These are phyloP conservation scores for Drosophila nasuta DNA, from an alignment of 1,140 invertebrate genomes.

Conservation along the genomic window DNA sequence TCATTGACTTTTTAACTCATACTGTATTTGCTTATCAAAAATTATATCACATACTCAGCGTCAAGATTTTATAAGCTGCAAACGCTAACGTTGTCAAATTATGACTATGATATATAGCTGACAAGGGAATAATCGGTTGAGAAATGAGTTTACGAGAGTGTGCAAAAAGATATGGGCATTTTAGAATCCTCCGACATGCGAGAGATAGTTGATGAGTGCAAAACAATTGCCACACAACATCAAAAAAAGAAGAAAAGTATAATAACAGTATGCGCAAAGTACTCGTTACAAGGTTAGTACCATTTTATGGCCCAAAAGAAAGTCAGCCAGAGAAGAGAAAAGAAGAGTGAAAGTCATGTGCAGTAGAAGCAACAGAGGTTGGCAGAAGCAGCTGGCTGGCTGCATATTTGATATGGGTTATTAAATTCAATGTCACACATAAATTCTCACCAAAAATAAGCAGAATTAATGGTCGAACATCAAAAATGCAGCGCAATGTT, in stretches of 20 bases:
- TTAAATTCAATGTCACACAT: slow-evolving; percentile 38
- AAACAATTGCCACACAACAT: background rate
- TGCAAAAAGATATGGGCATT: background rate
- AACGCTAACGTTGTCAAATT: background rate
- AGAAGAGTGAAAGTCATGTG: background rate
- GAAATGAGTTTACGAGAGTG: background rate
- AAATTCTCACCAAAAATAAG: slow-evolving; percentile 44
- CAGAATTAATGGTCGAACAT: slow-evolving; percentile 46
- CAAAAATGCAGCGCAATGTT: slow-evolving; percentile 45
- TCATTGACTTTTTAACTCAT: no score
- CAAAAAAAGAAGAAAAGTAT: background rate
- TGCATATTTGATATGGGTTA: slow-evolving; percentile 41
- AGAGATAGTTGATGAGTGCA: background rate
- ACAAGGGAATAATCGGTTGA: background rate
- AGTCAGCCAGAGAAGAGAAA: background rate
- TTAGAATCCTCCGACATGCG: background rate
- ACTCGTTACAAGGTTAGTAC: background rate
- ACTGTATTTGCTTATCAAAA: no score
- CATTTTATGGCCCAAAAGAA: slow-evolving; percentile 1
- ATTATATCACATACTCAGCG: no score
- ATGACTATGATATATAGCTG: background rate
- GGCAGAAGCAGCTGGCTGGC: background rate
- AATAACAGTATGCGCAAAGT: background rate
- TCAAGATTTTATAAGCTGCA: background rate
- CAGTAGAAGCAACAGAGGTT: background rate